Conservation (phyloP, 1,140 invertebrate species). For the Pseudachorutes palmiensis region DNA sequence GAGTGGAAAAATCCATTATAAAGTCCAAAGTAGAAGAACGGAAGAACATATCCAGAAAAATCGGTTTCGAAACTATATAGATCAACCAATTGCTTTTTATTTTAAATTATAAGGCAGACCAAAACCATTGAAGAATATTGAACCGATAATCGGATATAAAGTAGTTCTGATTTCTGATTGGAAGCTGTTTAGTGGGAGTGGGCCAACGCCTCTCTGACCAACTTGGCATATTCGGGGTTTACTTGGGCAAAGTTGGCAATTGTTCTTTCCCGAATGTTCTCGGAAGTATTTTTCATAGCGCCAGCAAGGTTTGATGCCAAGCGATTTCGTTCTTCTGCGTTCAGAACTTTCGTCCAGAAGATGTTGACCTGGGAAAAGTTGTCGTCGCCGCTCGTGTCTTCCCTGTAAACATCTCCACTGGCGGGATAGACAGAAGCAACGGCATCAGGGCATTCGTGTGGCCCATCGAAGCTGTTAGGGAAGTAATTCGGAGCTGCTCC, state of each 20-base stretch:
- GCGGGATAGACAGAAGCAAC: constrained; percentile 29
- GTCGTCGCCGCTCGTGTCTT: constrained; percentile 52
- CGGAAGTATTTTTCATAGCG: constrained; percentile 46
- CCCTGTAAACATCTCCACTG: constrained; percentile 34
- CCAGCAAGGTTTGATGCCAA: constrained; percentile 51
- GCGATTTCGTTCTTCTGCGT: constrained; percentile 44
- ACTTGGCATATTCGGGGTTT: constrained; percentile 25
- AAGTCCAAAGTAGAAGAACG: too few species aligned
- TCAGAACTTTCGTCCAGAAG: constrained; percentile 53
- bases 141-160: too few species aligned
- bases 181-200: too few species aligned
- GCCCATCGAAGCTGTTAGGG: constrained; percentile 56
- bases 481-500: constrained; percentile 55
- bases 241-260: constrained; percentile 33
- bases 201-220: constrained; percentile 47
- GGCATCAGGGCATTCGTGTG: constrained; percentile 38
- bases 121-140: too few species aligned
- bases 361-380: constrained; percentile 51
- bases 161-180: too few species aligned
- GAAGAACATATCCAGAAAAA: too few species aligned
- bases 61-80: too few species aligned
- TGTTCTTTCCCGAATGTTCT: constrained; percentile 45
- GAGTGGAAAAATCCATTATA: too few species aligned
- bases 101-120: too few species aligned
- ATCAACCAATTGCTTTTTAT: too few species aligned